phyloP scores from a whole-genome alignment of 2,113 vertebrate genomes.

The Engystomops pustulosus region DNA sequence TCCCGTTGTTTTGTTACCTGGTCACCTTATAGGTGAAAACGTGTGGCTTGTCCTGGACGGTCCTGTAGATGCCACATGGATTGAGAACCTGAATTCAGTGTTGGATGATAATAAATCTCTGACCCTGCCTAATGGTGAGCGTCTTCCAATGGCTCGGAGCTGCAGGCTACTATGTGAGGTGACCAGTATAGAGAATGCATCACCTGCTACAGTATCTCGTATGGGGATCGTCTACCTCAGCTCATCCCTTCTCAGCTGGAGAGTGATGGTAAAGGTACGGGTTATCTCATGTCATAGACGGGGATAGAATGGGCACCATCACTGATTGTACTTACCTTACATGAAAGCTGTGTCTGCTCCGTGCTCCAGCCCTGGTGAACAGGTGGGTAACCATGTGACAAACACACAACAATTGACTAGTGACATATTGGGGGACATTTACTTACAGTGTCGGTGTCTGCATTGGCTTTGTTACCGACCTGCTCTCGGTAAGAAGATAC shows the following conservation, averaged over 20 bases:
- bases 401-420: too few relatives aligned
- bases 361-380: too few relatives aligned
- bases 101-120: slow-evolving; percentile 95
- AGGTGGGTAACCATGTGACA: too few relatives aligned
- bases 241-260: slow-evolving; percentile 92
- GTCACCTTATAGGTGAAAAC: slow-evolving; percentile 81
- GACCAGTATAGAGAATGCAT: slow-evolving; percentile 96
- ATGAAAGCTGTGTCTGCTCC: too few relatives aligned
- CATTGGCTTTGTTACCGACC: too few relatives aligned
- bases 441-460: too few relatives aligned
- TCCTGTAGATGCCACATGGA: slow-evolving; percentile 97
- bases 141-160: slow-evolving; percentile 95
- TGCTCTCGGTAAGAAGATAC: too few relatives aligned
- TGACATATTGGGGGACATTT: too few relatives aligned
- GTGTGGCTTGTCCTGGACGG: slow-evolving; percentile 98
- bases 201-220: slow-evolving; percentile 94
- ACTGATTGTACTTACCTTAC: too few relatives aligned
- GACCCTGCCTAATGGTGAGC: slow-evolving; percentile 92
- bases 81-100: slow-evolving; percentile 97
- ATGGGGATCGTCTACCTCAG: slow-evolving; percentile 99
- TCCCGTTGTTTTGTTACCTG: too few relatives aligned
- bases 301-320: too few relatives aligned
- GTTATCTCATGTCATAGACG: too few relatives aligned
- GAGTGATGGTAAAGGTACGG: slow-evolving; percentile 90
- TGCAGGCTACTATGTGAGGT: slow-evolving; percentile 97